Evolutionary conservation across 2,113 vertebrate genomes (phyloP), one percentile per base, ranked within the genome.

Genomic region (Meles meles): DNA sequence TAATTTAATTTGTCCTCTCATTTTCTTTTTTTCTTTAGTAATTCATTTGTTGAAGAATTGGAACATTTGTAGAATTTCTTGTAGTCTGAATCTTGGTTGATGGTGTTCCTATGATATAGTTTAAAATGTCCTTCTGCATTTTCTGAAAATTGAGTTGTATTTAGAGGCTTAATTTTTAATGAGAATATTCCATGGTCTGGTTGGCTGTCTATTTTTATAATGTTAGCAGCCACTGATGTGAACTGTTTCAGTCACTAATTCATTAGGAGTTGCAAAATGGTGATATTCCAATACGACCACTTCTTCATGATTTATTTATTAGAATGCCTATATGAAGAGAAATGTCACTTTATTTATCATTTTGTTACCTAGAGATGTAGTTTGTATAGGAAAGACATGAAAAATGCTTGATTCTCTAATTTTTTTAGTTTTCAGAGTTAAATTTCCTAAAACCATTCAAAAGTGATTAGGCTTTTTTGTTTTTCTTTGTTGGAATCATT

Each of bases 231-330:
- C 21, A 86, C 18, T 67, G 27, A 67, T 67, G 2, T 4, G 59
- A 2, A 25, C 49, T 52, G 11, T 34, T 79, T 77, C 57, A 31
- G 57, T 90, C 21, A 52, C 72, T 74, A 47, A 57, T 81, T 76
- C 3, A 84, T 92, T 59, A 49, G 23, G 34, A 87, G 34, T 57
- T 83, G 15, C 15, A 88, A 90, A 94, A 76, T 83, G n/a, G 39
- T 83, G 11, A 83, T 88, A 77, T 55, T 63, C 7, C 47, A 84
- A 55, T 63, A 61, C 44, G 12, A 71, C 39, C 69, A 88, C 42
- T 90, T 96, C 18, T 94, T 93, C 21, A 63, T 84, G 23, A 95
- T 61, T 69, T 94, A 18, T 85, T 80, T 93, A 15, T 85, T 86
- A 37, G 15, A 93, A 74, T 42, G 15, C 4, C 81, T 63, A 17